A percentile compares a stretch with the other conserved stretches of the same genome.
These are phyloP conservation scores for Calvadosia cruxmelitensis DNA, from an alignment of 30 jellyfish, hydroid and myxozoan species.

Conservation along the genomic window DNA sequence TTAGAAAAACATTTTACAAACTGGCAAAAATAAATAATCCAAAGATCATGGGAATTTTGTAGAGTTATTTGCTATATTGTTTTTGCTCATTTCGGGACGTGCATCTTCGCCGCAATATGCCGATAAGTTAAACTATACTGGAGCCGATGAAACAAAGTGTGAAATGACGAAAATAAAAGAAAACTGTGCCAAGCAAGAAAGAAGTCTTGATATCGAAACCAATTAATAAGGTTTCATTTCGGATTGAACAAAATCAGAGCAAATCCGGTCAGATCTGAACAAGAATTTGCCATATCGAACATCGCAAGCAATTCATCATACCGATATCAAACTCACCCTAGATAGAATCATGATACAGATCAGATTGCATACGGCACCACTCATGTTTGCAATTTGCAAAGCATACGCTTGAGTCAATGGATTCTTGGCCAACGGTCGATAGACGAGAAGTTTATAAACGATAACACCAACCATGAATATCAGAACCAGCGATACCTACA, in stretches of 20 bases:
- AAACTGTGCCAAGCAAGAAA: neutral
- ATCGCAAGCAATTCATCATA: no score
- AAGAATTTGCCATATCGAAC: no score
- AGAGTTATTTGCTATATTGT: no score
- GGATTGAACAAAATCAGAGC: no score
- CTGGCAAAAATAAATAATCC: no score
- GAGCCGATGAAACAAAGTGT: neutral
- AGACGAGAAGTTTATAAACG: slow-evolving; percentile 83
- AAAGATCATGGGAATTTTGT: no score
- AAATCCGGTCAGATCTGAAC: no score
- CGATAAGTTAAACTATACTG: neutral
- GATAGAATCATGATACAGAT: slow-evolving; percentile 95
- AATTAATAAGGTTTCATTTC: no score
- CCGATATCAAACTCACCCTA: slow-evolving; percentile 46
- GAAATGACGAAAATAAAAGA: neutral
- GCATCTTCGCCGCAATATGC: neutral
- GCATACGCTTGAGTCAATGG: slow-evolving; percentile 74
- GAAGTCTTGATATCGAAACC: no score
- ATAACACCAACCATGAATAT: slow-evolving; percentile 95
- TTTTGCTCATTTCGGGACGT: no score
- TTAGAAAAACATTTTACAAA: no score
- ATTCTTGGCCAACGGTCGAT: slow-evolving; percentile 85
- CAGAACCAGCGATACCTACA: slow-evolving; percentile 91
- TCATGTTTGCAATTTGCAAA: slow-evolving; percentile 79
- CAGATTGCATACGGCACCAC: slow-evolving; percentile 95